A percentile compares a stretch with the other conserved stretches of the same genome.
phyloP scores from a whole-genome alignment of 1,140 invertebrate genomes.

The Penaeus chinensis region DNA sequence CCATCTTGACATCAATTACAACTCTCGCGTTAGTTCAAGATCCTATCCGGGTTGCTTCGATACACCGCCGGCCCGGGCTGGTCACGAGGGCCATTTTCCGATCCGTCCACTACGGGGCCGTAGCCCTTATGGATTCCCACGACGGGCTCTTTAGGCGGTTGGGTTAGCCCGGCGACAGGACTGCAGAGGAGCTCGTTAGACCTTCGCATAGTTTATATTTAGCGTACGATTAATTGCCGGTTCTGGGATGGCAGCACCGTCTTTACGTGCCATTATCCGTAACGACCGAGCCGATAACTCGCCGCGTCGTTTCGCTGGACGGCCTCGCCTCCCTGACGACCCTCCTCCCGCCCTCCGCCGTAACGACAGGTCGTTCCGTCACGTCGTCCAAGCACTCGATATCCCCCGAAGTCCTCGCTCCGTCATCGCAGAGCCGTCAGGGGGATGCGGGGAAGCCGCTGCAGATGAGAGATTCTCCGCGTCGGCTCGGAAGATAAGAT shows the following conservation, averaged over 20 bases:
- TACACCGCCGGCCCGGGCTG: conserved; percentile 3
- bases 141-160: conserved; percentile 5
- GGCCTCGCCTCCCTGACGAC: conserved; percentile 12
- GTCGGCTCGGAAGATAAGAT: no score
- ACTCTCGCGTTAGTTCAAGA: conserved; percentile 57
- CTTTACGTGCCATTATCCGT: conserved; percentile 59
- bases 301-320: conserved; percentile 23
- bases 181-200: conserved; percentile 36
- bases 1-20: conserved; percentile 62
- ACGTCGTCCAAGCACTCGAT: no score
- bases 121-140: conserved; percentile 32
- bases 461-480: no score
- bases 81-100: conserved; percentile 30
- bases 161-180: conserved; percentile 42
- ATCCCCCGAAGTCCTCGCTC: background rate
- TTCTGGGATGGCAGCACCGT: conserved; percentile 44
- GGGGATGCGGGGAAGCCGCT: no score
- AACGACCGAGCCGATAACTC: conserved; percentile 56
- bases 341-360: background rate
- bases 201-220: conserved; percentile 58
- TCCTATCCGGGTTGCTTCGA: conserved; percentile 41
- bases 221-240: conserved; percentile 59
- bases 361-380: background rate
- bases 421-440: no score
- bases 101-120: background rate